A percentile compares a stretch with the other conserved stretches of the same genome.
Conservation (phyloP, 2,797 vertebrate genomes). For the Phoebastria nigripes region DNA sequence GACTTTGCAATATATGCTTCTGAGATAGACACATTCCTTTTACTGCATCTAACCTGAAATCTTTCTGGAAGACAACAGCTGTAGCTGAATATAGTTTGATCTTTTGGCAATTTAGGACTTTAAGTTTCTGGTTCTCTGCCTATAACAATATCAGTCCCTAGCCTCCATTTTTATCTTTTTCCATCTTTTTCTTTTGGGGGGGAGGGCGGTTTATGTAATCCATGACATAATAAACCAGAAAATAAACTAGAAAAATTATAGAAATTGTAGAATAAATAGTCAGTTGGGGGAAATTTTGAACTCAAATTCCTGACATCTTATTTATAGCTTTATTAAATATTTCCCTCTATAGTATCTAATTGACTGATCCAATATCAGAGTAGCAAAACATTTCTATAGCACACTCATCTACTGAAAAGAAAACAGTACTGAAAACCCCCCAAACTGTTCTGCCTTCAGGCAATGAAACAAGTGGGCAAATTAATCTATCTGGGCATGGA, state of each 20-base stretch:
- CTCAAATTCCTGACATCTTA: neutral
- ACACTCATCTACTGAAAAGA: neutral
- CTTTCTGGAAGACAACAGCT: neutral
- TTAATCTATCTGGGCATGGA: neutral
- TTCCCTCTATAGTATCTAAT: neutral
- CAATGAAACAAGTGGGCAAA: neutral
- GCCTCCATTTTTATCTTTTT: neutral
- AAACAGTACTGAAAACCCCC: neutral
- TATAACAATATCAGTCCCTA: neutral
- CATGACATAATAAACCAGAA: neutral
- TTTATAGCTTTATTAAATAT: neutral
- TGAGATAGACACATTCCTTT: neutral
- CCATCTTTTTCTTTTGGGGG: rapidly evolving
- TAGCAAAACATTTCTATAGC: neutral
- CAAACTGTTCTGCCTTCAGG: neutral
- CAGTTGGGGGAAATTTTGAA: neutral
- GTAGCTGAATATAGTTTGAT: neutral
- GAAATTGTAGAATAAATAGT: neutral
- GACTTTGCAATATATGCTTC: neutral
- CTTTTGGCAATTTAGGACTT: neutral
- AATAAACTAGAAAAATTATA: neutral
- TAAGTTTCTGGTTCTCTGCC: neutral
- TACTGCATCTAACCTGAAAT: neutral
- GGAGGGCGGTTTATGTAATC: neutral
- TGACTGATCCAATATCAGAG: neutral